These are phyloP conservation scores for Hydra vulgaris DNA, from an alignment of 30 jellyfish, hydroid and myxozoan genomes.

Conservation along the genomic window DNA sequence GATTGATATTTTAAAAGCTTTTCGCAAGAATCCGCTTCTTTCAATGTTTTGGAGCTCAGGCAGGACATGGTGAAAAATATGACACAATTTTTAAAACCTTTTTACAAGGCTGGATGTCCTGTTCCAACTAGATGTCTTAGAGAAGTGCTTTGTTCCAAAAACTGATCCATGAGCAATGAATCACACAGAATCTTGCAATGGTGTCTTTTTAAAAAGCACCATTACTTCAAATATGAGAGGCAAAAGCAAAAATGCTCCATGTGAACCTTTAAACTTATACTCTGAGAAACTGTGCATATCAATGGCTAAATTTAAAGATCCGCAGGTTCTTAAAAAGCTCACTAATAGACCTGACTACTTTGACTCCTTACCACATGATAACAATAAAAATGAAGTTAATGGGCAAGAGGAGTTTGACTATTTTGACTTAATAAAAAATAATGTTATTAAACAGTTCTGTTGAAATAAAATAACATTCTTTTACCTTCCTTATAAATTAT, in stretches of 20 bases:
- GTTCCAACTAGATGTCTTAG: not conserved
- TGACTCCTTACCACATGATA: not conserved
- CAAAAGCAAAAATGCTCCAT: not conserved
- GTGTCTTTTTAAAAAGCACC: not conserved
- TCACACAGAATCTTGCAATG: not conserved
- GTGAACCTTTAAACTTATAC: not conserved
- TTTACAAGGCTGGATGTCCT: not conserved
- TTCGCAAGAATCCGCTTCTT: not conserved
- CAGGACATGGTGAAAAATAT: not conserved
- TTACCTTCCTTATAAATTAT: not conserved
- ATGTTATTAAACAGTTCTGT: not conserved
- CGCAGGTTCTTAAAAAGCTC: not conserved
- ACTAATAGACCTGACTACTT: not conserved
- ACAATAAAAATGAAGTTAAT: not conserved
- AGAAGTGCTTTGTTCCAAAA: not conserved
- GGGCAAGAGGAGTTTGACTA: not conserved
- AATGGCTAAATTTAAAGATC: not conserved
- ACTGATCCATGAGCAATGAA: not conserved
- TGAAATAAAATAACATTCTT: not conserved
- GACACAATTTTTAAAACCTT: not conserved
- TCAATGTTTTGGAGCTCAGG: not conserved
- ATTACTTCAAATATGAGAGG: not conserved
- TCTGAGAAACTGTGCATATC: not conserved
- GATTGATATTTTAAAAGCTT: not conserved
- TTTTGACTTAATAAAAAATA: too few species aligned